Evolutionary conservation across 2,113 vertebrate genomes (phyloP).

Genomic region (Xiphorhynchus elegans): DNA sequence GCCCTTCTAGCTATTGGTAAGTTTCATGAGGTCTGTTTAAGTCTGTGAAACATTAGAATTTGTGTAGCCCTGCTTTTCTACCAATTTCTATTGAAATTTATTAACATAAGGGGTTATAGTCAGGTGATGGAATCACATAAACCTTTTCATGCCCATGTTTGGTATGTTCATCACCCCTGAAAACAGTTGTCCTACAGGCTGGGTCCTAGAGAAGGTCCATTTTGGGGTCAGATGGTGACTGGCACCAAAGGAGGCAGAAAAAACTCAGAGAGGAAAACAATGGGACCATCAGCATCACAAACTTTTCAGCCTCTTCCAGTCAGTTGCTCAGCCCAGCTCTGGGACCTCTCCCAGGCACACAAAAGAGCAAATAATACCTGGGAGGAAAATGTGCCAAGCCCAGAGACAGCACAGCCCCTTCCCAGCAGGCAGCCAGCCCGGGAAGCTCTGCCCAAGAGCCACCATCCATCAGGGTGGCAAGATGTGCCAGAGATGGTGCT

Average conservation of each 20-base stretch:
- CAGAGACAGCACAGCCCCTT: background rate
- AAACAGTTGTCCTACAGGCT: background rate
- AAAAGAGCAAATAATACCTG: background rate
- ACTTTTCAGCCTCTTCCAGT: background rate
- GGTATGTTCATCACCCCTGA: background rate
- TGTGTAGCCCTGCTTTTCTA: background rate
- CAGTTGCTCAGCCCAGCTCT: background rate
- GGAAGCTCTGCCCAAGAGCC: background rate
- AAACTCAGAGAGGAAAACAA: background rate
- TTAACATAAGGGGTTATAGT: background rate
- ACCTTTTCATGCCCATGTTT: background rate
- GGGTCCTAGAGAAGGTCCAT: background rate
- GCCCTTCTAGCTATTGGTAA: background rate
- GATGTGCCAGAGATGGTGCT: background rate
- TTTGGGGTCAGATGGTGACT: background rate
- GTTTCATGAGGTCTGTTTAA: rapidly evolving
- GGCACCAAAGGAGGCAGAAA: background rate
- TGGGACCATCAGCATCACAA: background rate
- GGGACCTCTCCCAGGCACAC: background rate
- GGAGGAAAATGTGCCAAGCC: background rate
- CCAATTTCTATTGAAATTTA: background rate
- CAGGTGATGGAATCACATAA: background rate
- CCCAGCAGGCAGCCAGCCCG: background rate
- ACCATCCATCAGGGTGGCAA: background rate
- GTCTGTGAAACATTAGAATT: background rate